Evolutionary conservation across 2,888 invertebrate genomes (phyloP).

Genomic region (Trichopria drosophilae): DNA sequence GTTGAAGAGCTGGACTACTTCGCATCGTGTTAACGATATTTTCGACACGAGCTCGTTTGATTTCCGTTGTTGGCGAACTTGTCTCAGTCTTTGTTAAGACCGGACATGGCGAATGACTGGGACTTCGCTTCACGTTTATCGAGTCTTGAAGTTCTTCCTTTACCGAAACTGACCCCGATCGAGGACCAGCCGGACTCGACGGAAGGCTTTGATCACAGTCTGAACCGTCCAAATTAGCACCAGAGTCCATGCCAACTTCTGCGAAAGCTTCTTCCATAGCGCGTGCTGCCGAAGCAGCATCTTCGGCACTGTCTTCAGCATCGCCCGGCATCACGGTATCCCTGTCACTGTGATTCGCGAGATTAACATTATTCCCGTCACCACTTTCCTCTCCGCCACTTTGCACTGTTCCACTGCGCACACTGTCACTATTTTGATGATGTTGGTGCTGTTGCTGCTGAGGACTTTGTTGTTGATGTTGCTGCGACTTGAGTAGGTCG

Average conservation of each 20-base stretch:
- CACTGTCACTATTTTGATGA: slow-evolving; percentile 56
- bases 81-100: slow-evolving; percentile 51
- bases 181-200: slow-evolving; percentile 50
- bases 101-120: slow-evolving; percentile 55
- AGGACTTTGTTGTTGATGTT: slow-evolving; percentile 61
- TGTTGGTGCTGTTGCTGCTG: slow-evolving; percentile 50
- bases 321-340: slow-evolving; percentile 56
- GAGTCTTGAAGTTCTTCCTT: slow-evolving; percentile 55
- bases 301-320: slow-evolving; percentile 57
- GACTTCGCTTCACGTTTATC: slow-evolving; percentile 52
- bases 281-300: slow-evolving; percentile 58
- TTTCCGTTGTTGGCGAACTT: slow-evolving; percentile 68
- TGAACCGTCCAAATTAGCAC: slow-evolving; percentile 55
- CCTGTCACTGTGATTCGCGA: slow-evolving; percentile 47
- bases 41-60: slow-evolving; percentile 91
- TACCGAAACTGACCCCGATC: slow-evolving; percentile 55
- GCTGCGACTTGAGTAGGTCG: slow-evolving; percentile 59
- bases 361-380: slow-evolving; percentile 51
- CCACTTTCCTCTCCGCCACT: slow-evolving; percentile 57
- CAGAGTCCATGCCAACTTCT: slow-evolving; percentile 65
- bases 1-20: slow-evolving; percentile 71
- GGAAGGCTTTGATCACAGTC: slow-evolving; percentile 56
- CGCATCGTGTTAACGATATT: slow-evolving; percentile 94
- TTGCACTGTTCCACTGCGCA: slow-evolving; percentile 46
- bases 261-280: slow-evolving; percentile 67